Conservation (phyloP, 2,797 vertebrate genomes). For the Otolemur crassicaudatus region DNA sequence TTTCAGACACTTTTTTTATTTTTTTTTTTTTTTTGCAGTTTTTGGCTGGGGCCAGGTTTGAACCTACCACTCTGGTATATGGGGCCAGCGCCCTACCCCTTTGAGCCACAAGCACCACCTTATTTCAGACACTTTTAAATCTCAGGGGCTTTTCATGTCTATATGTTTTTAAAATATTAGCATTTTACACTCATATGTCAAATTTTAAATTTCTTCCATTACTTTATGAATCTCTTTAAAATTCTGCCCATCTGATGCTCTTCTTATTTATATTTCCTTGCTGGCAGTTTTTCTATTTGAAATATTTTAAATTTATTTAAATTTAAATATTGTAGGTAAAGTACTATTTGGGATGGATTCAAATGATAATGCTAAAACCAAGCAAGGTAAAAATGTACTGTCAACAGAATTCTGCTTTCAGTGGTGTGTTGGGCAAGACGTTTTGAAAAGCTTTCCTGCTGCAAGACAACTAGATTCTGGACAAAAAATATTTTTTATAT, state of each 20-base stretch:
- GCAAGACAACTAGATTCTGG: not conserved
- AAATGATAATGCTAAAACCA: not conserved
- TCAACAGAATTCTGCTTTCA: slow-evolving; percentile 14
- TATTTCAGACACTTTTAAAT: not conserved
- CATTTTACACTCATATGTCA: not conserved
- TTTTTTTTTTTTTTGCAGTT: too few relatives aligned
- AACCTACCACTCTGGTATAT: too few relatives aligned
- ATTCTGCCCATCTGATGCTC: not conserved
- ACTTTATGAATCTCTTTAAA: not conserved
- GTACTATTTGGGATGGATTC: not conserved
- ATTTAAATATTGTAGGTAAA: not conserved
- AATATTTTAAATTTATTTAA: slow-evolving; percentile 2
- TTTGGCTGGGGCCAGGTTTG: too few relatives aligned
- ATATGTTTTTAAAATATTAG: not conserved
- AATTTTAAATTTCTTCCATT: not conserved
- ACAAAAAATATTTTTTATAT: not conserved
- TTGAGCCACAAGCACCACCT: too few relatives aligned
- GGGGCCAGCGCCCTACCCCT: too few relatives aligned
- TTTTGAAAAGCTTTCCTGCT: not conserved
- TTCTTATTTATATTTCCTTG: not conserved
- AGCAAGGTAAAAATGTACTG: not conserved
- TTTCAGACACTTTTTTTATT: not conserved
- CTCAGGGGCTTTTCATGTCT: not conserved
- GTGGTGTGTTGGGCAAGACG: not conserved
- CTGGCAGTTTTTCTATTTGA: not conserved